A percentile compares a stretch with the other conserved stretches of the same genome.
phyloP scores from a whole-genome alignment of 2,797 vertebrate species.

The Anguilla anguilla region DNA sequence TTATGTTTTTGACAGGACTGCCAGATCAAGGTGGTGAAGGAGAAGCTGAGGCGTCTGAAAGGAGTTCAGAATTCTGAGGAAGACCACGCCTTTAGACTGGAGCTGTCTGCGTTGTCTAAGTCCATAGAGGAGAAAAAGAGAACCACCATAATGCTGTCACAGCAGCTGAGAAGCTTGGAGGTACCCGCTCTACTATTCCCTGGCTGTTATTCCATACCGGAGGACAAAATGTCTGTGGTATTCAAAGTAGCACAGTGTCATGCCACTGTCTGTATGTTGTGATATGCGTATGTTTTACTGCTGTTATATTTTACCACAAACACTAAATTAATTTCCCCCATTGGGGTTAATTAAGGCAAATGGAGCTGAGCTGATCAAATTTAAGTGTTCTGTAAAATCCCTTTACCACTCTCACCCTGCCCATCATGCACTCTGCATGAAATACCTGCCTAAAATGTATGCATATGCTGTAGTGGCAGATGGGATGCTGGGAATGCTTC shows the following conservation, averaged over 20 bases:
- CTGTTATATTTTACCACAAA: background rate
- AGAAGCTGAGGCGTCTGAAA: conserved; percentile 77
- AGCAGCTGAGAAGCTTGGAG: conserved; percentile 82
- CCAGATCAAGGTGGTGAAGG: conserved; percentile 74
- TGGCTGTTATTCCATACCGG: too few relatives aligned
- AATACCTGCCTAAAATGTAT: background rate
- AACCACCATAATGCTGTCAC: conserved; percentile 56
- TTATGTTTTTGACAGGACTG: conserved; percentile 73
- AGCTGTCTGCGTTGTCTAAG: conserved; percentile 74
- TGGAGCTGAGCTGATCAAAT: background rate
- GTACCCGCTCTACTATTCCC: conserved; percentile 60
- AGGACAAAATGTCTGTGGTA: too few relatives aligned
- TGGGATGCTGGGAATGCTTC: background rate
- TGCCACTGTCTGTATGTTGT: too few relatives aligned
- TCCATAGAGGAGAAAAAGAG: conserved; percentile 78
- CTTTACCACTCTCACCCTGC: too few relatives aligned
- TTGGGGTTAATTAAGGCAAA: background rate
- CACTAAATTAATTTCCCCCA: background rate
- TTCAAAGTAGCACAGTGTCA: too few relatives aligned
- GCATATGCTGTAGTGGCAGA: background rate
- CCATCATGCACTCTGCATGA: too few relatives aligned
- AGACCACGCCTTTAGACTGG: conserved; percentile 74
- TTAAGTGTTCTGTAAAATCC: background rate
- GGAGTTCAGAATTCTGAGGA: conserved; percentile 80
- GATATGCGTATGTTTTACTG: too few relatives aligned